Base-by-base conservation (phyloP, 2,797 vertebrate genomes). In the Lophius americanus region DNA sequence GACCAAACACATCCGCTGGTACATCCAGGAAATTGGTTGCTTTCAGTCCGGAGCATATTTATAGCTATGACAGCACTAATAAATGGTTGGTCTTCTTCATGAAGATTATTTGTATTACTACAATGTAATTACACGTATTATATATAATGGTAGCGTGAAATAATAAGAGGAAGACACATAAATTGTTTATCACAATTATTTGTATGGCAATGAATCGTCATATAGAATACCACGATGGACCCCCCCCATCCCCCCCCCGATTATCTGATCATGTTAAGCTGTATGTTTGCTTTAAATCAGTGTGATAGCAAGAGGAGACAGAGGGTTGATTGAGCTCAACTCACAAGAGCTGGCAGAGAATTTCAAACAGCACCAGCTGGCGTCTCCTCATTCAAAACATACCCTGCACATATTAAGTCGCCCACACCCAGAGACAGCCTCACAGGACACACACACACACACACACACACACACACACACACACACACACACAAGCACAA, bases 331-430 rank as follows among this genome's bases (percentile, higher is more conserved):
- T 71, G 76, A 66, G 37, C 76, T 80, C 70, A 73, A 53, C 65
- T 73, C 65, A 70, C 68, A 64, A 58, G 59, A 7, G 10, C 71
- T 74, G 62, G 68, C 56, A 57, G 70, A 70, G 76, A 67, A 86
- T 85, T 84, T 81, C 71, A 87, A 86, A 85, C 13, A 64, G 79
- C 69, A 78, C 68, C 87, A 86, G 80, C 83, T 83, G 81, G 75
- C 82, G 76, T 70, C 55, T 78, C 64, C 68, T 78, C 74, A 79
- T 80, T 77, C 73, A 84, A 73, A 82, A 78, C 81, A 73, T 70
- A 66, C 60, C 65, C 80, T 61, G 72, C 71, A 64, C 76, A 73
- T 73, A 77, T 61, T 64, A 60, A 64, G 60, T 64, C 62, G 2
- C 70, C 68, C 64, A 73, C 58, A 60, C 39, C 38, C 56, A 71